These are phyloP conservation scores for Drosophila micromelanica DNA, from an alignment of 1,140 invertebrate species.

Conservation along the genomic window DNA sequence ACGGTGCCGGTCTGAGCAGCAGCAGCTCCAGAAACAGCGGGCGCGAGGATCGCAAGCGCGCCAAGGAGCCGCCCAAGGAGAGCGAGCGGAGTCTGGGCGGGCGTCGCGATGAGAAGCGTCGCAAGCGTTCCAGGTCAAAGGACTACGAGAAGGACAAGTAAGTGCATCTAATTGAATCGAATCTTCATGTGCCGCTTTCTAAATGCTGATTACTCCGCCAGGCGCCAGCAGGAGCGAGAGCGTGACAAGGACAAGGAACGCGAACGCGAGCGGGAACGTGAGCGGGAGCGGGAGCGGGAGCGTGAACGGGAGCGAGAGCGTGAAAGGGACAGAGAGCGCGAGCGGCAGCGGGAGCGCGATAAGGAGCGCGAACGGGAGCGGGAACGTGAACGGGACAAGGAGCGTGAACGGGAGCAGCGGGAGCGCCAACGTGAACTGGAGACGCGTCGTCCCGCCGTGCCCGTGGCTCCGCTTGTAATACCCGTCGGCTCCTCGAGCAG, in stretches of 20 bases:
- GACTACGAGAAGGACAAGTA: constrained; percentile 80
- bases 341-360: constrained; percentile 42
- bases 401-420: constrained; percentile 56
- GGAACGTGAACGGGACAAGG: constrained; percentile 45
- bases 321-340: constrained; percentile 74
- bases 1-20: constrained; percentile 36
- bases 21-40: constrained; percentile 37
- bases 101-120: constrained; percentile 70
- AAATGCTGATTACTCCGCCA: constrained; percentile 18
- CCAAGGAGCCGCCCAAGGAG: constrained; percentile 62
- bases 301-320: constrained; percentile 72
- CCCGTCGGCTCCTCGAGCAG: constrained; percentile 63
- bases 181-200: no score
- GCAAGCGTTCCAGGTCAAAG: constrained; percentile 84
- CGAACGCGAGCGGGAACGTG: constrained; percentile 61
- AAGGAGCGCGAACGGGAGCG: constrained; percentile 81
- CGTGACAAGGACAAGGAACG: constrained; percentile 80
- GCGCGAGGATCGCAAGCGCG: constrained; percentile 60
- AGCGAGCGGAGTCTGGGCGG: constrained; percentile 86
- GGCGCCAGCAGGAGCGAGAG: constrained; percentile 64
- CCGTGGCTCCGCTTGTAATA: constrained; percentile 47
- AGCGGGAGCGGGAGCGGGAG: constrained; percentile 42
- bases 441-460: constrained; percentile 51
- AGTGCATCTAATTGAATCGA: not conserved
- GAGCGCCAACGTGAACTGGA: constrained; percentile 82